Percentiles rank a stretch among this genome's conserved stretches.
phyloP scores from a whole-genome alignment of 2,888 invertebrate species.

The Drosophila hamatofila region DNA sequence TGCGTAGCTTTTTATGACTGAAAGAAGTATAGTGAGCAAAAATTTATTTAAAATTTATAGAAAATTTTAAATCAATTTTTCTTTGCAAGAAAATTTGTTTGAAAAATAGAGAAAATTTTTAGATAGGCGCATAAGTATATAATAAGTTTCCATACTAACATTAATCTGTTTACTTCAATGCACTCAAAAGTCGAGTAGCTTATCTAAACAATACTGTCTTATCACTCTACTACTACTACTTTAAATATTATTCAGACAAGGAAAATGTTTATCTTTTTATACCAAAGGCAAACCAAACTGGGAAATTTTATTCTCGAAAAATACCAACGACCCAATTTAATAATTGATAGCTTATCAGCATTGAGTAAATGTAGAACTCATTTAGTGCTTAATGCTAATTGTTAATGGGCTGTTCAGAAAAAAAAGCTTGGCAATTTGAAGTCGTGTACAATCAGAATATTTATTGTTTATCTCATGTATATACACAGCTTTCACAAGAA shows the following conservation, averaged over 20 bases:
- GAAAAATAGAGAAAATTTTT: too few species aligned
- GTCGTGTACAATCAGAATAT: too few species aligned
- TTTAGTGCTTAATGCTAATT: not conserved
- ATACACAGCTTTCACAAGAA: too few species aligned
- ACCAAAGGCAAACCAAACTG: not conserved
- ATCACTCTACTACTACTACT: not conserved
- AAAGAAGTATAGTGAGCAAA: too few species aligned
- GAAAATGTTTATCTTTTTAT: not conserved
- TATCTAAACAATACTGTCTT: too few species aligned
- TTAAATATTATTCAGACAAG: not conserved
- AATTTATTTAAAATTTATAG: too few species aligned
- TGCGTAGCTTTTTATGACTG: too few species aligned
- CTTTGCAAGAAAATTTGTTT: too few species aligned
- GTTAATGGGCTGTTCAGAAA: not conserved
- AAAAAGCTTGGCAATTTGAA: not conserved
- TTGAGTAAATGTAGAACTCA: not conserved
- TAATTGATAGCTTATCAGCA: slow-evolving; percentile 12
- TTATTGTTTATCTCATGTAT: too few species aligned
- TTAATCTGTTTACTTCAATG: not conserved
- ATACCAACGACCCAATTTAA: not conserved
- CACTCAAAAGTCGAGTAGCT: not conserved
- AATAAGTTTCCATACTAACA: too few species aligned
- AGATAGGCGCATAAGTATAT: too few species aligned
- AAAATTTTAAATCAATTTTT: too few species aligned
- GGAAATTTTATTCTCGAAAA: not conserved